phyloP scores from a whole-genome alignment of 2,888 invertebrate species.

The Chironomus tentans region DNA sequence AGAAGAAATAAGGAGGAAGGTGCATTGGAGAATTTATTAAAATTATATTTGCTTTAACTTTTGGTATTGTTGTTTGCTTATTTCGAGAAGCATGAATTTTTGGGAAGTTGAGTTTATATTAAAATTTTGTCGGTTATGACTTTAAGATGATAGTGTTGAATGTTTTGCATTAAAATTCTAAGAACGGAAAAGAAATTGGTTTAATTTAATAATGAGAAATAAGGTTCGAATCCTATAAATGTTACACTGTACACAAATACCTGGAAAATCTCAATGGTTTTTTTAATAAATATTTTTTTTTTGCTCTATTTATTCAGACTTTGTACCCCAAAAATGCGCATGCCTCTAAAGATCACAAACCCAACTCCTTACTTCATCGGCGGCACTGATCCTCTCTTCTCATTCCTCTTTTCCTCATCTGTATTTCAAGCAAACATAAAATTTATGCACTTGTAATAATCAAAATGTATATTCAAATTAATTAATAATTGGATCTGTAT shows the following conservation, averaged over 20 bases:
- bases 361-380: not conserved
- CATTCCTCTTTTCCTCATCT: not conserved
- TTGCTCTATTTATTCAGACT: no score
- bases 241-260: no score
- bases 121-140: not conserved
- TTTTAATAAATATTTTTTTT: no score
- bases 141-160: no score
- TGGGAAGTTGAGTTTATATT: no score
- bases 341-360: no score
- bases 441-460: slow-evolving; percentile 23
- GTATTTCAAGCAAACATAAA: not conserved
- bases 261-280: no score
- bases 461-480: slow-evolving; percentile 22
- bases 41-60: slow-evolving; percentile 6
- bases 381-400: not conserved
- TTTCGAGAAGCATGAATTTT: not conserved
- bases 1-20: not conserved
- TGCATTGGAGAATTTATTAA: not conserved
- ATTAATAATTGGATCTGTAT: slow-evolving; percentile 22
- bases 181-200: no score
- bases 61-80: slow-evolving; percentile 10
- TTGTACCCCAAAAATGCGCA: not conserved
- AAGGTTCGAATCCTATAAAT: not conserved
- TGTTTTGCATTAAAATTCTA: no score
- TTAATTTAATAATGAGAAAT: no score